A percentile compares a stretch with the other conserved stretches of the same genome.
These are phyloP conservation scores for Nemotelus nigrinus DNA, from an alignment of 2,888 invertebrate species.

Conservation along the genomic window DNA sequence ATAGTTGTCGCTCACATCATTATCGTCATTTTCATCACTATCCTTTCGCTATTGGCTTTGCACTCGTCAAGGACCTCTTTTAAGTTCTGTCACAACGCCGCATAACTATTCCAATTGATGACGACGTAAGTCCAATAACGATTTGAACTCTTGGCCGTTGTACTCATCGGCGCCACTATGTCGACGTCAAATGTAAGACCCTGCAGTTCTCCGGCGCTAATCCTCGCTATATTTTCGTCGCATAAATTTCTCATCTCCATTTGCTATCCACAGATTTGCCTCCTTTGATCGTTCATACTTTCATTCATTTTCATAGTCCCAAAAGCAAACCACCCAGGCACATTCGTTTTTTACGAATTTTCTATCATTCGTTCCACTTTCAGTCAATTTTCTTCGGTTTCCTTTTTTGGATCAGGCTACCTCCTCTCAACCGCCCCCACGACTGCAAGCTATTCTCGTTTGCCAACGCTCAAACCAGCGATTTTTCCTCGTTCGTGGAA, in stretches of 20 bases:
- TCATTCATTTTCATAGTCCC: conserved; percentile 6
- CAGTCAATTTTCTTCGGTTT: neutral
- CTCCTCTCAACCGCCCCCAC: no score
- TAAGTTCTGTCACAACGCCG: conserved; percentile 34
- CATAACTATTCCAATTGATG: conserved; percentile 33
- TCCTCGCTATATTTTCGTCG: conserved; percentile 14
- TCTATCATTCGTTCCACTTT: neutral
- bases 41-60: neutral
- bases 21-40: neutral
- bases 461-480: neutral
- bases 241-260: conserved; percentile 14
- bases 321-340: neutral
- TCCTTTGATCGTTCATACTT: conserved; percentile 13
- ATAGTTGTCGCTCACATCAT: conserved; percentile 3
- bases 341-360: conserved; percentile 34
- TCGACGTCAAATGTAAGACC: neutral
- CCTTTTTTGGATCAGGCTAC: neutral
- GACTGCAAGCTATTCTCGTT: neutral
- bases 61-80: conserved; percentile 28
- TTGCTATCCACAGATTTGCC: neutral
- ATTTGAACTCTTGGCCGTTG: conserved; percentile 42
- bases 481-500: conserved; percentile 8
- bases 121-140: conserved; percentile 40
- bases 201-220: neutral
- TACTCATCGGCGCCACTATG: conserved; percentile 37